Base-by-base conservation (phyloP, 2,888 invertebrate species). In the Byasa hedistus region DNA sequence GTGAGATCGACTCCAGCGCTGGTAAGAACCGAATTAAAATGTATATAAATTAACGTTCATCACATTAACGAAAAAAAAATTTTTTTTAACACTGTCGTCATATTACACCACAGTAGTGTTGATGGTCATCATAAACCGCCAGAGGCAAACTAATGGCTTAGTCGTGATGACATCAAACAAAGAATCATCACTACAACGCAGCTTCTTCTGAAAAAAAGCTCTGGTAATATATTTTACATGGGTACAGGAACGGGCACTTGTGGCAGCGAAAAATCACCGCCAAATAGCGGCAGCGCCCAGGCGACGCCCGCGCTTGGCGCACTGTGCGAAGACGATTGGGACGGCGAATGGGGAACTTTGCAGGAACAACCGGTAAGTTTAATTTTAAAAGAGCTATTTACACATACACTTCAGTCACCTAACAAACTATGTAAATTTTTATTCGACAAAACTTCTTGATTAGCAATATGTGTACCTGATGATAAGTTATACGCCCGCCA, bases 341-440 rank as follows among this genome's bases (percentile, higher is more conserved):
- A 96, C 80, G 95, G 96, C 77, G 96, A 96, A 82, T 97, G 96
- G 96, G 96, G 96, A 63, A 96, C 95, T 77, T 91, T 96, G 68
- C 96, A 96, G 82, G 96, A 96, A 80, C 96, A 96, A 84, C 96
- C 96, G 75, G 96, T 96, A 52, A 48, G 2, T 22, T n/a, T 32
- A 32, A 10, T 32, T 32, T 10, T 32, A 32, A 32, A 7, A 10
- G 32, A 32, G 32, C 32, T 10, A 10, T 32, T 32, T 32, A 32
- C 32, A 32, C 32, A 32, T 32, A 32, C 44, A 44, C 17, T 19
- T 44, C 1, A 15, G 10, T n/a, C n/a, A n/a, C n/a, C n/a, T n/a
- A n/a, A n/a, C n/a, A n/a, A n/a, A n/a, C n/a, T n/a, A n/a, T 36
- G 32, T 36, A 36, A 36, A 51, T 27, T 4, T 51, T 36, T 36